Base-by-base conservation (phyloP, 2,888 invertebrate species). In the Chymomyza procnemis region DNA sequence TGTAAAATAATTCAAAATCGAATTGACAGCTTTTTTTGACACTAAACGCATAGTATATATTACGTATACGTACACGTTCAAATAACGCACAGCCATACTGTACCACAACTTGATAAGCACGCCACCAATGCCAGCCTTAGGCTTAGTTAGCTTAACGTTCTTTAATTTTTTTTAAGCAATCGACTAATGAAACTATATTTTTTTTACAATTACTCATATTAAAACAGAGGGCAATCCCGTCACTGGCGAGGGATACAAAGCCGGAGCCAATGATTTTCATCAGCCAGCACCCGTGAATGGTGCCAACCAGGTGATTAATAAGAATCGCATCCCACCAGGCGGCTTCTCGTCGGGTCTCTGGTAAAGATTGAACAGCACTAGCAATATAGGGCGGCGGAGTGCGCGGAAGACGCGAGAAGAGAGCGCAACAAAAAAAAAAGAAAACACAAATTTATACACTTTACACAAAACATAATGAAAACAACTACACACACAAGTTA, bases 181-280 rank as follows among this genome's bases (percentile, higher is more conserved):
- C 47, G 0, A 50, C 19, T 50, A 50, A 16, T 18, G 14, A 50
- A 46, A 4, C 14, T n/a, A n/a, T n/a, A n/a, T 3, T 19, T 26
- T 19, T 18, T 57, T 6, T 56, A 8, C 16, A 50, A 8, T n/a
- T 50, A 6, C 6, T 26, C 47, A 16, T 50, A 16, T 50, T 8
- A 3, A 4, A 34, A 22, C 67, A 92, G 93, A 92, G 89, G 92
- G 92, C 56, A 93, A 93, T 79, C 93, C 93, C 57, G 92, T 93
- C 66, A 93, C 92, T 72, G 93, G 93, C 47, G 91, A 92, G 76
- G 92, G 92, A 57, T 92, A 93, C 84, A 91, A 91, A 74, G 75
- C 89, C 72, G 88, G 89, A 61, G 88, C 77, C 67, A 90, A 89
- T 67, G 89, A 89, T 34, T 89, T 82, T 65, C 85, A 88, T 67